These are phyloP conservation scores for Chiridota heheva DNA, from an alignment of 35 echinoderm and acorn worm species.

Conservation along the genomic window DNA sequence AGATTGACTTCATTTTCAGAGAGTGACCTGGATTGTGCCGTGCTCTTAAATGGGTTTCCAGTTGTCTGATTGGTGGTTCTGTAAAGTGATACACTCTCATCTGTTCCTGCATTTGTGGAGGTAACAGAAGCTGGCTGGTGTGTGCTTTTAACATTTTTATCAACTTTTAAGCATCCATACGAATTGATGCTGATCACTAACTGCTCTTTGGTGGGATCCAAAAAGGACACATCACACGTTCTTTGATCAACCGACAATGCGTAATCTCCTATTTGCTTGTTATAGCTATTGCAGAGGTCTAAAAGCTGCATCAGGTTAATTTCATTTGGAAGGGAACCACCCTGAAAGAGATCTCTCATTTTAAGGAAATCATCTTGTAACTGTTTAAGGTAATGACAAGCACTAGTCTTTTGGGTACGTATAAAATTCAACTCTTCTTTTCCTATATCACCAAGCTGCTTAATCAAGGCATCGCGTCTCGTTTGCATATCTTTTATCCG, in stretches of 20 bases:
- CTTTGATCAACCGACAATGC: constrained; percentile 70
- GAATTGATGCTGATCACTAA: constrained; percentile 76
- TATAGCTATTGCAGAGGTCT: constrained; percentile 62
- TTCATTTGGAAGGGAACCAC: constrained; percentile 59
- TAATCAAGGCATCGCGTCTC: constrained; percentile 64
- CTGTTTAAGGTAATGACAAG: constrained; percentile 73
- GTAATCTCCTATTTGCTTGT: constrained; percentile 76
- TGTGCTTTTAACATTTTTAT: constrained; percentile 25
- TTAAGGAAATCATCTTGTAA: constrained; percentile 68
- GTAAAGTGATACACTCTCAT: too few relatives aligned
- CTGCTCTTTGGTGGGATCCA: constrained; percentile 64
- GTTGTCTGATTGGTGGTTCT: too few relatives aligned
- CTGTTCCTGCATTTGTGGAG: too few relatives aligned
- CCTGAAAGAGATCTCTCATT: constrained; percentile 64
- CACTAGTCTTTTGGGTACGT: constrained; percentile 72
- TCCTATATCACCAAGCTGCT: constrained; percentile 67
- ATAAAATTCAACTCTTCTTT: constrained; percentile 74
- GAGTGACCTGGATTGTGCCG: too few relatives aligned
- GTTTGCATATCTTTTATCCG: constrained; percentile 63
- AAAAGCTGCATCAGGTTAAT: constrained; percentile 70
- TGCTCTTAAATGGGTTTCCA: too few relatives aligned
- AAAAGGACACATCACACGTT: constrained; percentile 50
- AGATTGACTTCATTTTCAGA: too few relatives aligned
- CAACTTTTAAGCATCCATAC: constrained; percentile 68
- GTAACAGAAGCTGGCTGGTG: too few relatives aligned